Evolutionary conservation across 2,888 invertebrate species (phyloP).

Genomic region (Diloba caeruleocephala): DNA sequence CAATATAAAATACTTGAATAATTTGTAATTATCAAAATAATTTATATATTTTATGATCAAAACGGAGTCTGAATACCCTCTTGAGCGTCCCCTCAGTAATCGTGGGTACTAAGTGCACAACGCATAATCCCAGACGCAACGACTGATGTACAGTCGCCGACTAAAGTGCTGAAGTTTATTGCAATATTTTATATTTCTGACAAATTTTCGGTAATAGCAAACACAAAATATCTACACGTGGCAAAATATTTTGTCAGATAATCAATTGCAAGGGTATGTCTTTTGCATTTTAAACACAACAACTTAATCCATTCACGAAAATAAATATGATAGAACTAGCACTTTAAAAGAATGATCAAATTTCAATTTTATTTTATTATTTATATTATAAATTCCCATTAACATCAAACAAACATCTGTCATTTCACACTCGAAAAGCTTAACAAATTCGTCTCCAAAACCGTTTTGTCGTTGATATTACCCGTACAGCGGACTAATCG

Average conservation of each 20-base stretch:
- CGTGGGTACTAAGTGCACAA: slow-evolving; percentile 72
- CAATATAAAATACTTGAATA: slow-evolving; percentile 35
- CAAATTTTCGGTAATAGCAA: neutral
- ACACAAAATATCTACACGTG: too few relatives aligned
- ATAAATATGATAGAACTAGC: too few relatives aligned
- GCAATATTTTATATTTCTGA: neutral
- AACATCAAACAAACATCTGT: too few relatives aligned
- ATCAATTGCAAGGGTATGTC: too few relatives aligned
- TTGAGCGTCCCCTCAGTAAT: slow-evolving; percentile 55
- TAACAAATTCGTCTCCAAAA: neutral
- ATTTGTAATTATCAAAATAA: slow-evolving; percentile 51
- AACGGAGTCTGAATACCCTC: slow-evolving; percentile 34
- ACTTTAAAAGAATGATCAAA: too few relatives aligned
- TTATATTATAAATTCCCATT: too few relatives aligned
- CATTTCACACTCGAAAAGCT: neutral
- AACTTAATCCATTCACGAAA: too few relatives aligned
- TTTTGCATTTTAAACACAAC: too few relatives aligned
- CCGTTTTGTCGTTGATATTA: slow-evolving; percentile 24
- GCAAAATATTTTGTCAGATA: too few relatives aligned
- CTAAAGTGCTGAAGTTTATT: slow-evolving; percentile 43
- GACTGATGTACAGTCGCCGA: slow-evolving; percentile 52
- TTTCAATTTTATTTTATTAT: too few relatives aligned
- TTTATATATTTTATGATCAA: slow-evolving; percentile 53
- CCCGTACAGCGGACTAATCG: slow-evolving; percentile 66
- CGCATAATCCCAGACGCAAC: slow-evolving; percentile 66